Percentiles rank a stretch among this genome's conserved stretches.
phyloP scores from a whole-genome alignment of 2,113 vertebrate genomes.

The Pardalotus punctatus region DNA sequence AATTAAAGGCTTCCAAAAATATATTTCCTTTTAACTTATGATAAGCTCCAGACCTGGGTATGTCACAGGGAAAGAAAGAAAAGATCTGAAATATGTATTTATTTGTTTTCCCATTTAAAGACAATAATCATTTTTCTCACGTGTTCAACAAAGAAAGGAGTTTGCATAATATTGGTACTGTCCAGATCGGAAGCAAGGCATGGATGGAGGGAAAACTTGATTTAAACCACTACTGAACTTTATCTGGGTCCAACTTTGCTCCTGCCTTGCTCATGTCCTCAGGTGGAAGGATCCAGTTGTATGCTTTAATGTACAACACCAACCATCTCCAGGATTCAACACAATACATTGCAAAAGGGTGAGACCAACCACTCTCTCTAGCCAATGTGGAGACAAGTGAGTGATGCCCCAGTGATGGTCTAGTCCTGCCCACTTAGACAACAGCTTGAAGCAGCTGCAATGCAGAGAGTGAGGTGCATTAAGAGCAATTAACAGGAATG shows the following conservation, averaged over 20 bases:
- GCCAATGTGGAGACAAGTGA: not conserved
- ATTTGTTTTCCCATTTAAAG: not conserved
- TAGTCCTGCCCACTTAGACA: not conserved
- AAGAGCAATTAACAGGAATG: not conserved
- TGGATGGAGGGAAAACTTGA: not conserved
- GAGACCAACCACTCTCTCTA: not conserved
- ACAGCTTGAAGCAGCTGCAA: not conserved
- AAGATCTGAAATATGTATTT: not conserved
- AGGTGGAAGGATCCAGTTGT: not conserved
- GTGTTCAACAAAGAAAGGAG: not conserved
- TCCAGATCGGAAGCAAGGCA: not conserved
- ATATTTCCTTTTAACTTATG: not conserved
- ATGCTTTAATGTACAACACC: not conserved
- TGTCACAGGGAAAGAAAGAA: not conserved
- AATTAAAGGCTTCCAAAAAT: slow-evolving; percentile 21
- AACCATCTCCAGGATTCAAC: not conserved
- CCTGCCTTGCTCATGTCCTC: not conserved
- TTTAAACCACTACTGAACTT: not conserved
- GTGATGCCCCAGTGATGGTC: not conserved
- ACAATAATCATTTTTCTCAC: not conserved
- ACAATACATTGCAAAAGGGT: not conserved
- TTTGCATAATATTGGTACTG: not conserved
- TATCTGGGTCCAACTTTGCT: not conserved
- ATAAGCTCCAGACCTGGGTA: not conserved
- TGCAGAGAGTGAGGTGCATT: not conserved